These are phyloP conservation scores for Pungitius pungitius DNA, from an alignment of 2,113 vertebrate species.

Conservation along the genomic window DNA sequence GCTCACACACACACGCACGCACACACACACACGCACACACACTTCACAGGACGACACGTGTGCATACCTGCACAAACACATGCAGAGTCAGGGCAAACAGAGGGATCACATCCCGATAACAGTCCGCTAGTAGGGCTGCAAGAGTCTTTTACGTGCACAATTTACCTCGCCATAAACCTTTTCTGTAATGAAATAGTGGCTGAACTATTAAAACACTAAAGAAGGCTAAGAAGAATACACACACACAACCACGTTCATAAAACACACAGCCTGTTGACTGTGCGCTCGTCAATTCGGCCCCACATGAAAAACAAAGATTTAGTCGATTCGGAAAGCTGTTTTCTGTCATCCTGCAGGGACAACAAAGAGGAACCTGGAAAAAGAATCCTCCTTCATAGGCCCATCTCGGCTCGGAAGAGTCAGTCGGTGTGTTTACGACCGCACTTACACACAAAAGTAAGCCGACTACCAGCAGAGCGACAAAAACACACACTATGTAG, in stretches of 20 bases:
- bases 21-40: slow-evolving; percentile 29
- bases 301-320: background rate
- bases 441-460: slow-evolving; percentile 23
- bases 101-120: background rate
- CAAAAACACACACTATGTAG: background rate
- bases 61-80: slow-evolving; percentile 45
- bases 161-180: slow-evolving; percentile 6
- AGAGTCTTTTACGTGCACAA: slow-evolving; percentile 7
- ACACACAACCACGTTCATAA: slow-evolving; percentile 5
- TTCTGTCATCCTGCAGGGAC: slow-evolving; percentile 36
- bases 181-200: background rate
- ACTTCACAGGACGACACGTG: slow-evolving; percentile 27
- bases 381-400: slow-evolving; percentile 30
- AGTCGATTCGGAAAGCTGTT: slow-evolving; percentile 26
- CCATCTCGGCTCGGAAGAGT: slow-evolving; percentile 49
- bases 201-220: slow-evolving; percentile 13
- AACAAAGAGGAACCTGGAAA: slow-evolving; percentile 63
- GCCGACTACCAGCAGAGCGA: background rate
- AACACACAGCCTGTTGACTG: slow-evolving; percentile 5
- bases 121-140: background rate
- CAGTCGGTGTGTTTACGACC: slow-evolving; percentile 35
- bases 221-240: slow-evolving; percentile 6
- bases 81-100: background rate
- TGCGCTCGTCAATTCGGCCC: background rate
- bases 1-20: slow-evolving; percentile 37